Conservation (phyloP, 2,797 vertebrate species). For the Uromys caudimaculatus region DNA sequence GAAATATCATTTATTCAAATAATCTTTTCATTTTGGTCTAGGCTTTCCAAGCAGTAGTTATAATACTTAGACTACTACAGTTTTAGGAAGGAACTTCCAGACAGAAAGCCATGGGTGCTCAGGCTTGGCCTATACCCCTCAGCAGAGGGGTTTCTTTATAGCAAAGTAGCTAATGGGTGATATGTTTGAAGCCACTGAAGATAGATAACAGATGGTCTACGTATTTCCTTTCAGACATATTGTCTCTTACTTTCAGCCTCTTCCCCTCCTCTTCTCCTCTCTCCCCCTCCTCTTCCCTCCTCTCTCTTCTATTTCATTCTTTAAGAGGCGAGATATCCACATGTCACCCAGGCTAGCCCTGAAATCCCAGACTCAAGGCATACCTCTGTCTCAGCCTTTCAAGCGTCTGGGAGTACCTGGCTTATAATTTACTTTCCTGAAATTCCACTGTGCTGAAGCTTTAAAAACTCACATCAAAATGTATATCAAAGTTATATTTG, state of each 20-base stretch:
- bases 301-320: background rate
- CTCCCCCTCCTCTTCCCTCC: too few species aligned
- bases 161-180: background rate
- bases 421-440: conserved; percentile 29
- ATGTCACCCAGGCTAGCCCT: background rate
- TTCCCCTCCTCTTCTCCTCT: background rate
- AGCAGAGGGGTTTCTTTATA: background rate
- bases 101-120: background rate
- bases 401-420: background rate
- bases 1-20: conserved; percentile 43
- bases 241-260: background rate
- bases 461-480: conserved; percentile 39
- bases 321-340: background rate
- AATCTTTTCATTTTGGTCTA: background rate
- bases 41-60: conserved; percentile 29
- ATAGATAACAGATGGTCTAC: background rate
- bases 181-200: background rate
- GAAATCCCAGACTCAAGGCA: background rate
- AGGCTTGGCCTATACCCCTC: background rate
- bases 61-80: conserved; percentile 16
- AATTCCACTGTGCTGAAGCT: background rate
- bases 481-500: background rate
- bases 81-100: conserved; percentile 48
- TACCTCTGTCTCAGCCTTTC: background rate
- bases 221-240: background rate